These are phyloP conservation scores for Psylliodes chrysocephalus DNA, from an alignment of 2,888 invertebrate genomes.

Conservation along the genomic window DNA sequence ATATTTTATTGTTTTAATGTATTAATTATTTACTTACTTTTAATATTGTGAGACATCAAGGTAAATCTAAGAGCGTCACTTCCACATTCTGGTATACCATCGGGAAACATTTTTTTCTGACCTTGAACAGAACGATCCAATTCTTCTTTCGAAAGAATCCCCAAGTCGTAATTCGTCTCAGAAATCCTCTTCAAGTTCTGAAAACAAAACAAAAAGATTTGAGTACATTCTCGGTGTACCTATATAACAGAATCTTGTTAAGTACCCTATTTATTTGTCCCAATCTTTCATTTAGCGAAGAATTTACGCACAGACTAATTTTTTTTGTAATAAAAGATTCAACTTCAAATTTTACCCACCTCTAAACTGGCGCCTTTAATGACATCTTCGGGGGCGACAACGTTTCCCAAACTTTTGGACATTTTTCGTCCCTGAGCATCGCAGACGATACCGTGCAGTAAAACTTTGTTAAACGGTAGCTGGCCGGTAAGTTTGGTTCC, in stretches of 20 bases:
- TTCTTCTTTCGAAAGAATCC: conserved; percentile 58
- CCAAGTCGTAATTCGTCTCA: conserved; percentile 49
- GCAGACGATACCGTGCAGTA: conserved; percentile 95
- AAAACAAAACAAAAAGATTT: too few relatives aligned
- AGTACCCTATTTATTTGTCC: too few relatives aligned
- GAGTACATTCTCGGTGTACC: too few relatives aligned
- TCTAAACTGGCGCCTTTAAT: background rate
- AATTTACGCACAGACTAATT: too few relatives aligned
- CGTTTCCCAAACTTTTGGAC: conserved; percentile 98
- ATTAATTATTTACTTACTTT: conserved; percentile 56
- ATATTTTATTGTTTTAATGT: too few relatives aligned
- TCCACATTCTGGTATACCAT: conserved; percentile 97
- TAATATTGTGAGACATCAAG: conserved; percentile 64
- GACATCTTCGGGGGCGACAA: conserved; percentile 92
- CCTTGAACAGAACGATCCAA: conserved; percentile 63
- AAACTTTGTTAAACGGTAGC: conserved; percentile 93
- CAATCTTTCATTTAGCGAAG: too few relatives aligned
- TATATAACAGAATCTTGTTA: too few relatives aligned
- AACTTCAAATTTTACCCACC: too few relatives aligned
- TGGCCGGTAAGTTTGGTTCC: conserved; percentile 84
- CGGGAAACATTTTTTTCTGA: conserved; percentile 70
- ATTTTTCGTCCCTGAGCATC: conserved; percentile 99
- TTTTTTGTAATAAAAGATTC: too few relatives aligned
- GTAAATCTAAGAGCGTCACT: conserved; percentile 91
- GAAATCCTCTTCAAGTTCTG: conserved; percentile 56